A percentile compares a stretch with the other conserved stretches of the same genome.
These are phyloP conservation scores for Lepidotrigona ventralis DNA, from an alignment of 1,140 invertebrate species.

Conservation along the genomic window DNA sequence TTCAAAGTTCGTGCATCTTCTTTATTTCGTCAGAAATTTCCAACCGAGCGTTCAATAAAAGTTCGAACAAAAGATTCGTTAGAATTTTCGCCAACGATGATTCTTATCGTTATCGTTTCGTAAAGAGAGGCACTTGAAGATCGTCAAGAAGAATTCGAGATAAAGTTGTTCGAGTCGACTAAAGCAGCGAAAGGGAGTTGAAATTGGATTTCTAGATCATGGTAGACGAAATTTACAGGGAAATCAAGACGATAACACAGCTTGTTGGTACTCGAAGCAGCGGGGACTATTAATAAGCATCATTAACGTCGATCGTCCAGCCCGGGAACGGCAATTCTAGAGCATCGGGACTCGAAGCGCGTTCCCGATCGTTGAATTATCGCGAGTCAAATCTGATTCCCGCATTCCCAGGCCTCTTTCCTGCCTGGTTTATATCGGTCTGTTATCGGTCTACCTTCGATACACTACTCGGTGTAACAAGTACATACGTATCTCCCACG, in stretches of 20 bases:
- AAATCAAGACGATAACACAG: not conserved
- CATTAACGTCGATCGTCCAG: not conserved
- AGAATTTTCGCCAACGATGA: too few species aligned
- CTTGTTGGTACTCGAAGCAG: too few species aligned
- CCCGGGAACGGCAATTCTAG: not conserved
- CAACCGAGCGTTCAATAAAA: too few species aligned
- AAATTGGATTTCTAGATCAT: too few species aligned
- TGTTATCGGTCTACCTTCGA: slow-evolving; percentile 22
- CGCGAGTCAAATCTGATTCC: slow-evolving; percentile 3
- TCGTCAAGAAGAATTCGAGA: too few species aligned
- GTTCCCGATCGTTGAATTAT: slow-evolving; percentile 7
- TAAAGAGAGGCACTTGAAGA: too few species aligned
- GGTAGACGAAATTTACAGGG: not conserved
- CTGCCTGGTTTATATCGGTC: not conserved
- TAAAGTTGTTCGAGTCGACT: too few species aligned
- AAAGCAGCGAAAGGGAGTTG: too few species aligned
- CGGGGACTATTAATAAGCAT: not conserved
- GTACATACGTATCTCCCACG: not conserved
- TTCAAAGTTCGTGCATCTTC: too few species aligned
- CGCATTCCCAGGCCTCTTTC: slow-evolving; percentile 9
- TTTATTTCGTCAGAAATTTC: too few species aligned
- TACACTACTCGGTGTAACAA: not conserved
- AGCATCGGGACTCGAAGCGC: not conserved
- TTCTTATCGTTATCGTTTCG: too few species aligned
- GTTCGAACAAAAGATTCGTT: too few species aligned